Conservation (phyloP, 2,797 vertebrate species). For the Anisognathus igniventris region DNA sequence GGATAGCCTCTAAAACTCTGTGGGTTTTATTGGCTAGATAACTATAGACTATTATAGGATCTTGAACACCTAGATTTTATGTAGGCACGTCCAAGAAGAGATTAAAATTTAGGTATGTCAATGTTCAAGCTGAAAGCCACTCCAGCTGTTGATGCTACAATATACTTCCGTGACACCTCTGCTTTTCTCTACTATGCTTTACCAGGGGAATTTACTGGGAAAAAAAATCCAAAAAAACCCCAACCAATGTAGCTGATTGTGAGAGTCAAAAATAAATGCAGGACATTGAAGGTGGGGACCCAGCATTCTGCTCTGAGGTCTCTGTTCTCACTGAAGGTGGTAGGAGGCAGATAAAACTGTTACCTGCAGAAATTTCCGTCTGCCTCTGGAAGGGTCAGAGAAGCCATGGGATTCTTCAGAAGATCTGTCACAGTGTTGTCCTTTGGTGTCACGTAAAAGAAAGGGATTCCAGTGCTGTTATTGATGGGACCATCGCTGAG, state of each 20-base stretch:
- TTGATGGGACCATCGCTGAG: constrained; percentile 85
- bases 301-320: not conserved
- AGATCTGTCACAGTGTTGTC: constrained; percentile 81
- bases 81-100: not conserved
- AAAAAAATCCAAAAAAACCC: not conserved
- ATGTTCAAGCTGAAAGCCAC: not conserved
- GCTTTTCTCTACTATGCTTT: not conserved
- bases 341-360: not conserved
- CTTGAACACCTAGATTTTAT: not conserved
- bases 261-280: not conserved
- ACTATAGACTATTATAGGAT: not conserved
- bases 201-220: not conserved
- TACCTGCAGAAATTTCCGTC: constrained; percentile 89
- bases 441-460: constrained; percentile 84
- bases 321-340: not conserved
- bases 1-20: not conserved
- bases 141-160: not conserved
- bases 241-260: not conserved
- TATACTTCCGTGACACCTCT: not conserved
- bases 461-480: constrained; percentile 88
- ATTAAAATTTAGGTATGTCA: not conserved
- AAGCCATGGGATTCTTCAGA: constrained; percentile 80
- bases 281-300: not conserved
- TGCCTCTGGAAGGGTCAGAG: constrained; percentile 83
- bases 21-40: not conserved